These are phyloP conservation scores for Aphidius colemani DNA, from an alignment of 2,888 invertebrate genomes.

Conservation along the genomic window DNA sequence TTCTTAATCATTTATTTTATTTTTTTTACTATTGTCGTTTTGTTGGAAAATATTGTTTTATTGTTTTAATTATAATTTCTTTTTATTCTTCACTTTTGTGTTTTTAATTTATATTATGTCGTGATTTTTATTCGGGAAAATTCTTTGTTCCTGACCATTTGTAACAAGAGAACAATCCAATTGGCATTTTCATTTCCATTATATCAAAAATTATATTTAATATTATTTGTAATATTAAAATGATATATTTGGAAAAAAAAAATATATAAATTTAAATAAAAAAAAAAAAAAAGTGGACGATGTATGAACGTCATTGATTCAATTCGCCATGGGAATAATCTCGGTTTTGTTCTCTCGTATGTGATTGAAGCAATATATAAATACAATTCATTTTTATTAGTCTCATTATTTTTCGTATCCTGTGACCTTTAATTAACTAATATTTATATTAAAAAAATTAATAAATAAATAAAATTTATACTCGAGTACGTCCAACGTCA, in stretches of 20 bases:
- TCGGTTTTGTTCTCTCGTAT: slow-evolving; percentile 13
- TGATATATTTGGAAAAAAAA: too few species aligned
- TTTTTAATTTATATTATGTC: slow-evolving; percentile 3
- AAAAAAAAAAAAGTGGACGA: slow-evolving; percentile 13
- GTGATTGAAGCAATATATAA: slow-evolving; percentile 6
- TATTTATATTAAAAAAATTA: too few species aligned
- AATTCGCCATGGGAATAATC: slow-evolving; percentile 42
- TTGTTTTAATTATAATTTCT: slow-evolving; percentile 32
- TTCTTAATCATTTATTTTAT: too few species aligned
- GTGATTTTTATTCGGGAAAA: slow-evolving; percentile 35
- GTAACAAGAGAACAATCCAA: too few species aligned
- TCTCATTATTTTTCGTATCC: slow-evolving; percentile 14
- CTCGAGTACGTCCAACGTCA: slow-evolving; percentile 37
- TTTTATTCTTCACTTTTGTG: slow-evolving; percentile 31
- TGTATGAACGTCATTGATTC: slow-evolving; percentile 40
- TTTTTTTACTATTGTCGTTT: neutral
- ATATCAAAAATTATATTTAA: too few species aligned
- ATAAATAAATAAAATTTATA: neutral
- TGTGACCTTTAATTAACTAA: slow-evolving; percentile 18
- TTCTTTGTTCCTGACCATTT: slow-evolving; percentile 18
- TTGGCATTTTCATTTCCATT: too few species aligned
- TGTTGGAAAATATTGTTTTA: slow-evolving; percentile 30
- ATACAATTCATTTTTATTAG: slow-evolving; percentile 12
- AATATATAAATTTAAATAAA: too few species aligned
- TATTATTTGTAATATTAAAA: too few species aligned